These are phyloP conservation scores for Papilio dardanus DNA, from an alignment of 1,140 invertebrate species.

Conservation along the genomic window DNA sequence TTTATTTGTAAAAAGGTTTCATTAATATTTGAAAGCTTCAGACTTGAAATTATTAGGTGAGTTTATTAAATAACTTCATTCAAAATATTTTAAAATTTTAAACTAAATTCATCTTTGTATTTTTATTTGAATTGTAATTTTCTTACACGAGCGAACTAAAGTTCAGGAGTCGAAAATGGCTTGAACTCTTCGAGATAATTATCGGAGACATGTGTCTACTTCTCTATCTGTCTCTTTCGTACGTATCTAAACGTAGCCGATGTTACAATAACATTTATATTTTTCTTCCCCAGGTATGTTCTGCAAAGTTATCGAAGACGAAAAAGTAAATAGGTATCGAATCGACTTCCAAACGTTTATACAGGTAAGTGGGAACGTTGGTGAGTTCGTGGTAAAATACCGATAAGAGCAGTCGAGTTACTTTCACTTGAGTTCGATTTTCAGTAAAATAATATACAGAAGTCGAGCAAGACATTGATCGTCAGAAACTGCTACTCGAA, in stretches of 20 bases:
- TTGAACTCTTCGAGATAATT: no score
- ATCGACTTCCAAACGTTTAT: neutral
- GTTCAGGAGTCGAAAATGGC: no score
- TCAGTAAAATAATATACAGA: neutral
- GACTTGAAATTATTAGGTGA: neutral
- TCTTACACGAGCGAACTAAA: no score
- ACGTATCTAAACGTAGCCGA: neutral
- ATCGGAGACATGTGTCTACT: no score
- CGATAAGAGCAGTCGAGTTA: neutral
- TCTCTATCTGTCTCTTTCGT: no score
- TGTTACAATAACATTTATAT: neutral
- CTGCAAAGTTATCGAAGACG: neutral
- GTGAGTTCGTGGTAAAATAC: neutral
- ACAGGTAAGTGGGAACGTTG: neutral
- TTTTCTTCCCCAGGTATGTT: neutral
- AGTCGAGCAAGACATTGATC: neutral
- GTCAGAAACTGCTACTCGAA: neutral
- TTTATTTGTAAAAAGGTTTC: conserved; percentile 5
- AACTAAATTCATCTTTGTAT: neutral
- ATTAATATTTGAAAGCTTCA: conserved; percentile 11
- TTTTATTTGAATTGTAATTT: no score
- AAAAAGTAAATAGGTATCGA: neutral
- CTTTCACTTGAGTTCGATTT: neutral
- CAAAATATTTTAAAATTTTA: neutral
- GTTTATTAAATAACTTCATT: conserved; percentile 15